phyloP scores from a whole-genome alignment of 1,140 invertebrate genomes.

The Drosophila teissieri region DNA sequence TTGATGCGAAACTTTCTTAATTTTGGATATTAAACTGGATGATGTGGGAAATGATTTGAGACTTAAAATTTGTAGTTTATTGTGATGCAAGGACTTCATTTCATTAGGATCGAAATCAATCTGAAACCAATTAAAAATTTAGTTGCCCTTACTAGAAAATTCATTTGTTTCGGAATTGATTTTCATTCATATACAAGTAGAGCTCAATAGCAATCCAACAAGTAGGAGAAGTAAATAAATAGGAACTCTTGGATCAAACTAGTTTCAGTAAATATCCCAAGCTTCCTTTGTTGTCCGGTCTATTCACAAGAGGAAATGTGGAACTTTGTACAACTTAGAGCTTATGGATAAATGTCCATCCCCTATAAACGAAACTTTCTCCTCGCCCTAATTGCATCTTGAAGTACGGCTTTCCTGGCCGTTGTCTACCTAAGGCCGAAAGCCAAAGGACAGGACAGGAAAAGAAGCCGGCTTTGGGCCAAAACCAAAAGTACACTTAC shows the following conservation, averaged over 20 bases:
- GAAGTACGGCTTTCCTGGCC: slow-evolving; percentile 41
- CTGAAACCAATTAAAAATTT: too few species aligned
- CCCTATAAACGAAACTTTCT: slow-evolving; percentile 42
- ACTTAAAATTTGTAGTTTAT: too few species aligned
- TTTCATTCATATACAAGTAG: too few species aligned
- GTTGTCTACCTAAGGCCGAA: slow-evolving; percentile 44
- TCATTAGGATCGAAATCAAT: too few species aligned
- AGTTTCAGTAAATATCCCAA: not conserved
- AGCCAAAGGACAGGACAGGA: slow-evolving; percentile 15
- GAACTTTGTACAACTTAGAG: slow-evolving; percentile 10
- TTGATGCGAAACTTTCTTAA: slow-evolving; percentile 3
- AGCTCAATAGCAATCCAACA: not conserved
- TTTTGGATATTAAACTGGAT: slow-evolving; percentile 1
- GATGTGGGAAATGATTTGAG: too few species aligned
- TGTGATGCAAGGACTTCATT: too few species aligned
- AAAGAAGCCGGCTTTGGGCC: slow-evolving; percentile 29
- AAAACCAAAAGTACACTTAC: slow-evolving; percentile 26
- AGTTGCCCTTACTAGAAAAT: too few species aligned
- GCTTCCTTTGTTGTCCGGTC: not conserved
- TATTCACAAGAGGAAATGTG: not conserved
- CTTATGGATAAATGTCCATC: slow-evolving; percentile 30
- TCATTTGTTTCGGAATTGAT: too few species aligned
- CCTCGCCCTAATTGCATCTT: slow-evolving; percentile 71
- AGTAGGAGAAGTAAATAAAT: not conserved
- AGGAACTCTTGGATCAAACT: not conserved